These are phyloP conservation scores for Astropecten irregularis DNA, from an alignment of 53 echinoderm and acorn worm genomes.

Conservation along the genomic window DNA sequence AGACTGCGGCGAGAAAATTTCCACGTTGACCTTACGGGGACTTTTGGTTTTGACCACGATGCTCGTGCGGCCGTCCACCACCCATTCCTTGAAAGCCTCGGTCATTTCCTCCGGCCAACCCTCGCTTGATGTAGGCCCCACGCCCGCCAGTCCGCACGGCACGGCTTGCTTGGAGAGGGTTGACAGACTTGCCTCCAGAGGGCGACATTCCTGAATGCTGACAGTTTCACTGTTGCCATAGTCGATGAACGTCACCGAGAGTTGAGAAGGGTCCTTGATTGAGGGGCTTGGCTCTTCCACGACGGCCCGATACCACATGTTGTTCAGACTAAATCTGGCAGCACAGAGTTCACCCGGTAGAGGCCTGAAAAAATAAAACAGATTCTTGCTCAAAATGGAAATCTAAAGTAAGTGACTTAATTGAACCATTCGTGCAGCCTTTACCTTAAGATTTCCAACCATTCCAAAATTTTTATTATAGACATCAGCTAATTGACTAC, in stretches of 20 bases:
- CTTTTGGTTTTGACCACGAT: not conserved
- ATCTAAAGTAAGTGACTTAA: not conserved
- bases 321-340: slow-evolving; percentile 32
- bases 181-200: slow-evolving; percentile 20
- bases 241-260: slow-evolving; percentile 47
- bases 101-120: slow-evolving; percentile 36
- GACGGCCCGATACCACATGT: slow-evolving; percentile 57
- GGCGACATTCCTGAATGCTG: slow-evolving; percentile 34
- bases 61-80: not conserved
- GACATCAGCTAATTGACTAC: not conserved
- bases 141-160: slow-evolving; percentile 47
- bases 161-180: slow-evolving; percentile 41
- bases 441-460: not conserved
- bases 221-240: slow-evolving; percentile 65
- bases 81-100: slow-evolving; percentile 35
- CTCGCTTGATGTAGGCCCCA: not conserved
- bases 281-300: not conserved
- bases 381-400: too few relatives aligned
- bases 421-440: not conserved
- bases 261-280: not conserved
- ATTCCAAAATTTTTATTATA: not conserved
- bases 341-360: slow-evolving; percentile 34
- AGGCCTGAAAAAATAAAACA: slow-evolving; percentile 43
- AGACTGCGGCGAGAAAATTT: slow-evolving; percentile 1
- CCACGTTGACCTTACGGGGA: not conserved